A percentile compares a stretch with the other conserved stretches of the same genome.
Evolutionary conservation across 2,113 vertebrate genomes (phyloP).

Genomic region (Cyphomyrus plagiostoma): DNA sequence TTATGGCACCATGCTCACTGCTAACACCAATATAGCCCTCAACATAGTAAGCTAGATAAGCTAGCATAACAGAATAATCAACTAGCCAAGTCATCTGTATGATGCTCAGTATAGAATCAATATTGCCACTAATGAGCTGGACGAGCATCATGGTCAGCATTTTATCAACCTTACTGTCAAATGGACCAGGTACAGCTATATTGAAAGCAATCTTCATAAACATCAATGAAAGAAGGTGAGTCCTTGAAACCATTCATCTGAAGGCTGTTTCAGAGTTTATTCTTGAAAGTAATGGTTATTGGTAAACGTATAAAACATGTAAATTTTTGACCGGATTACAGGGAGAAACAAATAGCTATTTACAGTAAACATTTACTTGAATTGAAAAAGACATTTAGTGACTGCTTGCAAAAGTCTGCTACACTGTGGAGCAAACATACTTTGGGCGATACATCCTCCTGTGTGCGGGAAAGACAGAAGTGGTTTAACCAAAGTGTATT

Average conservation of each 20-base stretch:
- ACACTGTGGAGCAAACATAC: not conserved
- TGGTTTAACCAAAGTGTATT: not conserved
- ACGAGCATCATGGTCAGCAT: not conserved
- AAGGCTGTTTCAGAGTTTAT: not conserved
- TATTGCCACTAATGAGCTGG: not conserved
- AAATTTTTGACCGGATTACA: not conserved
- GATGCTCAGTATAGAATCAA: not conserved
- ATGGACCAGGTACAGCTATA: not conserved
- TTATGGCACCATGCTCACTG: not conserved
- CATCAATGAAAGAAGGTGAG: not conserved
- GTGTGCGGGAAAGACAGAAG: not conserved
- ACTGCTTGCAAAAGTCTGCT: not conserved
- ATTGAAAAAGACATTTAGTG: not conserved
- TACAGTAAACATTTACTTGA: not conserved
- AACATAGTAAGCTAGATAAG: not conserved
- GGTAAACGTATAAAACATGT: not conserved
- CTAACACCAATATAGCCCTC: not conserved
- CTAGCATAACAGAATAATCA: not conserved
- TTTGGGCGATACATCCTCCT: not conserved
- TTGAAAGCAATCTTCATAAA: not conserved
- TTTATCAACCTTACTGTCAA: not conserved
- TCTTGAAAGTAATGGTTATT: not conserved
- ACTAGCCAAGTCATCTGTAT: not conserved
- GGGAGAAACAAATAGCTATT: not conserved
- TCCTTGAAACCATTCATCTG: not conserved